Evolutionary conservation across 2,113 vertebrate genomes (phyloP).

Genomic region (Edolisoma coerulescens): DNA sequence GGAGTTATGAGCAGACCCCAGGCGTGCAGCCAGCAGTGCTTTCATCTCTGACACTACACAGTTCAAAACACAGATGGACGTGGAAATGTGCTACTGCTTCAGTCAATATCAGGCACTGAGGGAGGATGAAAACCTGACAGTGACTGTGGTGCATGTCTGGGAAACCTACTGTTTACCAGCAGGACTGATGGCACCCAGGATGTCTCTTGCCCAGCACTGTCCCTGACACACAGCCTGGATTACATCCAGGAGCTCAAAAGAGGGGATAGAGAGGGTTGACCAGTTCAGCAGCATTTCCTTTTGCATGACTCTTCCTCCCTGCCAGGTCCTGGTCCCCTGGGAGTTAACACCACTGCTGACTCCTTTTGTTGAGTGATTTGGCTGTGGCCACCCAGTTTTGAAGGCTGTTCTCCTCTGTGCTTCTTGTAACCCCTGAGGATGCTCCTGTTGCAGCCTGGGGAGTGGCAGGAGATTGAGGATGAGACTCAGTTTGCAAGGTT

Average conservation of each 20-base stretch:
- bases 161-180: background rate
- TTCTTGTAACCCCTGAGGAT: background rate
- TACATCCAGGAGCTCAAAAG: background rate
- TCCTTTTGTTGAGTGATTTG: background rate
- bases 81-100: background rate
- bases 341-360: background rate
- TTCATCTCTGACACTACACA: background rate
- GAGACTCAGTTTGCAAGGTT: background rate
- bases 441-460: background rate
- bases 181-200: background rate
- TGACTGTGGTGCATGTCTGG: background rate
- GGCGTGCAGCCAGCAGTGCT: background rate
- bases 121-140: background rate
- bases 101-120: rapidly evolving
- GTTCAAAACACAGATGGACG: rapidly evolving
- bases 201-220: background rate
- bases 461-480: background rate
- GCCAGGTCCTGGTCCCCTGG: background rate
- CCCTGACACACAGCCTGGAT: background rate
- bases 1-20: background rate
- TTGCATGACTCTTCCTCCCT: background rate
- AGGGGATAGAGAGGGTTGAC: background rate
- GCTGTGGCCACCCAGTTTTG: background rate
- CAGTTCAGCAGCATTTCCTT: background rate
- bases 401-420: background rate